These are phyloP conservation scores for Listronotus bonariensis DNA, from an alignment of 1,140 invertebrate genomes.

Conservation along the genomic window DNA sequence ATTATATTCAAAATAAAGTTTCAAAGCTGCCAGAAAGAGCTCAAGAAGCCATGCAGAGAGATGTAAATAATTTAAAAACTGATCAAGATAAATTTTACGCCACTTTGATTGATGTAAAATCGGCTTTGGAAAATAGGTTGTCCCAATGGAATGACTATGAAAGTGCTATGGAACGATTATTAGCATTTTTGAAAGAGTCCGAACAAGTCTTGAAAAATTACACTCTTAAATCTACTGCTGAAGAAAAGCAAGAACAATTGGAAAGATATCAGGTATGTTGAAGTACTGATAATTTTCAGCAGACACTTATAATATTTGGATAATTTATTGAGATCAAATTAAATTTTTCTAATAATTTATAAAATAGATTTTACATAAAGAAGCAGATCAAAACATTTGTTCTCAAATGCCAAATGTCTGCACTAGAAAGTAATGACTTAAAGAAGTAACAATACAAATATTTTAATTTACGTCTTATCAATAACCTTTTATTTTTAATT, in stretches of 20 bases:
- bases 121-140: constrained; percentile 80
- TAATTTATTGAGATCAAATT: no score
- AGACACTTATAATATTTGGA: no score
- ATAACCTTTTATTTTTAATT: no score
- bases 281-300: no score
- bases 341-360: no score
- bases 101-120: constrained; percentile 74
- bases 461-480: background rate
- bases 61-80: constrained; percentile 73
- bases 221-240: constrained; percentile 77
- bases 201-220: constrained; percentile 89
- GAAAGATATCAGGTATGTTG: constrained; percentile 83
- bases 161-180: constrained; percentile 78
- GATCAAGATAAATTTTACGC: constrained; percentile 84
- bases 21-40: constrained; percentile 71
- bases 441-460: background rate
- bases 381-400: no score
- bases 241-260: constrained; percentile 89
- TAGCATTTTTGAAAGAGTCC: constrained; percentile 83
- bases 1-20: constrained; percentile 70
- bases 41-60: constrained; percentile 80
- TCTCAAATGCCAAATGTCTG: no score
- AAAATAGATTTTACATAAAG: no score
- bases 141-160: constrained; percentile 93
- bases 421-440: no score